Evolutionary conservation across 2,888 invertebrate genomes (phyloP).

Genomic region (Cinara cedri): DNA sequence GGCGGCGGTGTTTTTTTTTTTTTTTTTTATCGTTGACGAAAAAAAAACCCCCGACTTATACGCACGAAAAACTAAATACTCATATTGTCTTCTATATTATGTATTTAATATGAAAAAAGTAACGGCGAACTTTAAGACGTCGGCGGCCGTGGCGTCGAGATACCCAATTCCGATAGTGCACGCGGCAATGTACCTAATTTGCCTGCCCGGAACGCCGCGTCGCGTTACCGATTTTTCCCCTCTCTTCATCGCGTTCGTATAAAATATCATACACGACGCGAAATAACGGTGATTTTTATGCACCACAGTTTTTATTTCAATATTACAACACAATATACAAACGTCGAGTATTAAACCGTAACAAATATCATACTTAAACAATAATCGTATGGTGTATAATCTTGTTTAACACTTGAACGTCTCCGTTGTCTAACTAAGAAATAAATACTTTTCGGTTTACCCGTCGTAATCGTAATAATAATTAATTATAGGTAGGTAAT

Average conservation of each 20-base stretch:
- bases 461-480: neutral
- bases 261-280: neutral
- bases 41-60: neutral
- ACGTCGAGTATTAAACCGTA: too few relatives aligned
- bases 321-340: too few relatives aligned
- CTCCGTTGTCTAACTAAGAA: too few relatives aligned
- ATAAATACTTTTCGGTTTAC: neutral
- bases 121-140: neutral
- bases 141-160: too few relatives aligned
- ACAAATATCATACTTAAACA: too few relatives aligned
- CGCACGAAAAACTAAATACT: neutral
- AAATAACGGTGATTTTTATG: neutral
- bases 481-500: slow-evolving; percentile 5
- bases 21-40: too few relatives aligned
- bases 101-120: too few relatives aligned
- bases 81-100: too few relatives aligned
- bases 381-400: too few relatives aligned
- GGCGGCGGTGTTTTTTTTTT: too few relatives aligned
- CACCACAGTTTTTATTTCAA: slow-evolving; percentile 23
- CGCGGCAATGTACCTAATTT: neutral
- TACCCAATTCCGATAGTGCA: too few relatives aligned
- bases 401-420: neutral
- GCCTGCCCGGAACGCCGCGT: neutral
- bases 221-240: too few relatives aligned
- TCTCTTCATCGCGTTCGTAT: neutral